Evolutionary conservation across 2,113 vertebrate genomes (phyloP), one percentile per base, ranked within the genome.

Genomic region (human): DNA sequence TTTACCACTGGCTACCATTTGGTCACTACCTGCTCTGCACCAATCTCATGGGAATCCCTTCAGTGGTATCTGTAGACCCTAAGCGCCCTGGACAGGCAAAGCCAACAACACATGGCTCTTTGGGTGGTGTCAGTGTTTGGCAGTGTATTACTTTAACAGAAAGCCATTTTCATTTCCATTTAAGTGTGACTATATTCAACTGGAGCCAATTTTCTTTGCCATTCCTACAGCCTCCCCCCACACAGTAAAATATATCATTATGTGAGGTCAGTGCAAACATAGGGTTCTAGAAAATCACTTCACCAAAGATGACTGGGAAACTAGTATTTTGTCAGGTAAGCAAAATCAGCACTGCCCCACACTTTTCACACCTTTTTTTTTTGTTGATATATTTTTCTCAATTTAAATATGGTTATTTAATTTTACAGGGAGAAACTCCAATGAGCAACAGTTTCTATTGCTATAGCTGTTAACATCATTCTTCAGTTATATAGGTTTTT

Each of bases 61-160:
- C 11, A 11, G 13, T 6, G 11, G 2, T 32, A 3, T 32, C 43
- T 0, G 0, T 35, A 22, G 52, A 32, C 22, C 35, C 82, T 66
- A 3, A 20, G 45, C 16, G n/a, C 48, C 48, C 11, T 22, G 66
- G 6, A 11, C 13, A 9, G 38, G 20, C 40, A 35, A 64, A 84
- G 68, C 61, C 13, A 3, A 22, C 13, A 17, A 8, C 17, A 4
- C 0, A 11, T 14, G 70, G 13, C 76, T 61, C 2, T 61, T 43
- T 22, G 40, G 20, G 35, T 32, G 13, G 2, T 14, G 4, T 43
- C 25, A 3, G 4, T 35, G 20, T 25, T n/a, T 43, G 35, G 35
- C 61, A 1, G 17, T 38, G 35, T 76, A 30, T 30, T 52, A 12
- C 5, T 80, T 91, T 61, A 52, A 61, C 48, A 81, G 90, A 80